Percentiles rank a stretch among this genome's conserved stretches.
phyloP scores from a whole-genome alignment of 2,888 invertebrate species.

The Dicyrtomina minuta region DNA sequence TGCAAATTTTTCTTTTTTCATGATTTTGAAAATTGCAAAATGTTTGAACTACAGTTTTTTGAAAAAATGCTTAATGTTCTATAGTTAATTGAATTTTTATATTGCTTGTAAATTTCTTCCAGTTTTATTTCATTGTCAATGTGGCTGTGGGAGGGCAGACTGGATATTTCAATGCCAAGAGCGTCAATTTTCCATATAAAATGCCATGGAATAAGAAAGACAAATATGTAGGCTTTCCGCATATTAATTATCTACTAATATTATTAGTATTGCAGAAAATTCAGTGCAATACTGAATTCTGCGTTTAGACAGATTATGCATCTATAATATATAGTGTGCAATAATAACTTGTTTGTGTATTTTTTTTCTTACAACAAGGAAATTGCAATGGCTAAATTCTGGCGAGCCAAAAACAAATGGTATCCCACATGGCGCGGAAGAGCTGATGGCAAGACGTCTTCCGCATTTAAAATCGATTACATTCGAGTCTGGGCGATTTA shows the following conservation, averaged over 20 bases:
- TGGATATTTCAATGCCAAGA: constrained; percentile 4
- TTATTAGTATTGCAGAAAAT: background rate
- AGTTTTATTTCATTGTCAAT: constrained; percentile 23
- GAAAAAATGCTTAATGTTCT: too few species aligned
- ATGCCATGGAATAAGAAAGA: constrained; percentile 22
- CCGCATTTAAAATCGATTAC: constrained; percentile 21
- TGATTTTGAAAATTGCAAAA: too few species aligned
- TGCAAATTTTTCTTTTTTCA: too few species aligned
- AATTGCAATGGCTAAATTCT: constrained; percentile 4
- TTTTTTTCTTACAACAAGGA: background rate
- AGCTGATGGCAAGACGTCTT: too few species aligned
- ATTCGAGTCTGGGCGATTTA: constrained; percentile 29
- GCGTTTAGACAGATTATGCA: background rate
- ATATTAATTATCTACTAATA: too few species aligned
- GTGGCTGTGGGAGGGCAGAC: constrained; percentile 14
- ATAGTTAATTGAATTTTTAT: too few species aligned
- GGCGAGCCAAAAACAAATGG: too few species aligned
- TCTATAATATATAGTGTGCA: background rate
- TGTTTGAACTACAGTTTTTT: too few species aligned
- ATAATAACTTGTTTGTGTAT: background rate
- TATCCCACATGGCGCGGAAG: constrained; percentile 3
- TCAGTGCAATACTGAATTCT: background rate
- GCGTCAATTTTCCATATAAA: background rate
- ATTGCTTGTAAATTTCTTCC: too few species aligned
- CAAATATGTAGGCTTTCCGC: constrained; percentile 1